A percentile compares a stretch with the other conserved stretches of the same genome.
These are phyloP conservation scores for Drosophila dives DNA, from an alignment of 2,888 invertebrate species.

Conservation along the genomic window DNA sequence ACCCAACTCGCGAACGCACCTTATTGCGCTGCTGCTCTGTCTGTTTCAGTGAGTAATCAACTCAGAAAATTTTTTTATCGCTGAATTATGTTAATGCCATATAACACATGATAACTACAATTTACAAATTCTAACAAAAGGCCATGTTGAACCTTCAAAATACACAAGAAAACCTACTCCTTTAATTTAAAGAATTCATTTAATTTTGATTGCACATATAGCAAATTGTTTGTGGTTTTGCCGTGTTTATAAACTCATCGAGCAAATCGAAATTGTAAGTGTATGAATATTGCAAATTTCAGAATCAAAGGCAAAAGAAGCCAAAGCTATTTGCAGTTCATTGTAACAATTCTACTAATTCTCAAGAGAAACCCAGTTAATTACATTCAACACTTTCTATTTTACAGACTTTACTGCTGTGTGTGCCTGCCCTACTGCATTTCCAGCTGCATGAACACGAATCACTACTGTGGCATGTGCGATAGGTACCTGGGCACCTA, in stretches of 20 bases:
- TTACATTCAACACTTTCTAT: background rate
- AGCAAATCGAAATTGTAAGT: background rate
- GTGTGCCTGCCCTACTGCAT: slow-evolving; percentile 81
- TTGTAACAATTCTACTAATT: background rate
- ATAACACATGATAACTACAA: background rate
- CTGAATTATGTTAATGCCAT: background rate
- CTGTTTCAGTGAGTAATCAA: slow-evolving; percentile 78
- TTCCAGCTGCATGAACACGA: slow-evolving; percentile 78
- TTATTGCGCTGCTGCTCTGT: slow-evolving; percentile 86
- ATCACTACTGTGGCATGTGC: slow-evolving; percentile 82
- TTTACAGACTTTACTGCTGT: slow-evolving; percentile 76
- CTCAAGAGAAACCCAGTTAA: background rate
- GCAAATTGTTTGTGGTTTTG: background rate
- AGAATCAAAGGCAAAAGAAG: background rate
- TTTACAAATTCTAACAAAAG: background rate
- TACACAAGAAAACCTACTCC: background rate
- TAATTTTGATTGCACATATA: background rate
- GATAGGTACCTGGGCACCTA: slow-evolving; percentile 80
- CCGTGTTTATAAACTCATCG: background rate
- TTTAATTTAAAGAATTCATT: background rate
- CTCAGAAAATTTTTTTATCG: slow-evolving; percentile 8
- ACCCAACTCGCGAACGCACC: slow-evolving; percentile 86
- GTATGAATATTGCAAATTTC: background rate
- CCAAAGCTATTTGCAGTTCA: background rate
- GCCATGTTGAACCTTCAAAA: background rate